A percentile compares a stretch with the other conserved stretches of the same genome.
Conservation (phyloP, 2,797 vertebrate species). For the Chelmon rostratus region DNA sequence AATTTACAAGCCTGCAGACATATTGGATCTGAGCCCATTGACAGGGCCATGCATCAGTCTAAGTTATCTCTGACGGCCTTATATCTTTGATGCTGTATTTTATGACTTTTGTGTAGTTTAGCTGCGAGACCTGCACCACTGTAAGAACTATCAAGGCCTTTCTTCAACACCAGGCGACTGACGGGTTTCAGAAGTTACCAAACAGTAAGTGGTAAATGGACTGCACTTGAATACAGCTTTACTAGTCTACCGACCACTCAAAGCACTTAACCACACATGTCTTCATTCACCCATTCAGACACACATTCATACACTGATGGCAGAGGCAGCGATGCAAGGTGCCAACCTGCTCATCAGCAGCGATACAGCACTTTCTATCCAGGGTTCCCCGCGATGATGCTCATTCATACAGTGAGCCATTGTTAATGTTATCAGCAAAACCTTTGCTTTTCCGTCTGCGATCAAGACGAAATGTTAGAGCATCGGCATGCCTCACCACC, state of each 20-base stretch:
- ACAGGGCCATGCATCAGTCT: slow-evolving; percentile 28
- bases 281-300: too few species aligned
- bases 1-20: slow-evolving; percentile 28
- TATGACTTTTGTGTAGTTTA: slow-evolving; percentile 38
- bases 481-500: slow-evolving; percentile 5
- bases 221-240: too few species aligned
- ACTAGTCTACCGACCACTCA: too few species aligned
- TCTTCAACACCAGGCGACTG: neutral
- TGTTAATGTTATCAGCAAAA: neutral
- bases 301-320: too few species aligned
- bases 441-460: neutral
- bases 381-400: too few species aligned
- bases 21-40: slow-evolving; percentile 17
- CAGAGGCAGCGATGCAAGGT: too few species aligned
- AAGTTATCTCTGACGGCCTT: slow-evolving; percentile 36
- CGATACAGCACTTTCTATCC: too few species aligned
- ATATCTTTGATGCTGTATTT: slow-evolving; percentile 18
- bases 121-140: neutral
- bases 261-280: too few species aligned
- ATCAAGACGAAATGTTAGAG: neutral
- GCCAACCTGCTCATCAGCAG: too few species aligned
- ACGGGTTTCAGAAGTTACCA: neutral
- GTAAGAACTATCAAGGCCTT: neutral
- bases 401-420: too few species aligned
- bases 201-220: too few species aligned